Evolutionary conservation across 2,113 vertebrate species (phyloP).

Genomic region (Gallinago media): DNA sequence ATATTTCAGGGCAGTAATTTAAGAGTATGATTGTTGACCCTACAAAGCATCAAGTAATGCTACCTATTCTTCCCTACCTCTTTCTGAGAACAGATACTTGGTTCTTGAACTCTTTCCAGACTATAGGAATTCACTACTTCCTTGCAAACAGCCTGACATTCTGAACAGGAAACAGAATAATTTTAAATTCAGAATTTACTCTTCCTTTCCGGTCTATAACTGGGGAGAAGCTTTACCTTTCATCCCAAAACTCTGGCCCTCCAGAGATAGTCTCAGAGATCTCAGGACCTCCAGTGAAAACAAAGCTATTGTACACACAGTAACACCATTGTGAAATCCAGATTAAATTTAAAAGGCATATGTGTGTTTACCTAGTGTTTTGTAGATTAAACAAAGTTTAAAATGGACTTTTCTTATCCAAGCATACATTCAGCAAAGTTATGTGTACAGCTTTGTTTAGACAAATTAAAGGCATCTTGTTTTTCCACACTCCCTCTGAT

Average conservation of each 20-base stretch:
- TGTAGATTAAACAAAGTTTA: neutral
- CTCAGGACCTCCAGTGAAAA: neutral
- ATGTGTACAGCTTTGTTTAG: neutral
- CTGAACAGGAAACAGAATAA: neutral
- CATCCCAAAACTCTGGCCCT: neutral
- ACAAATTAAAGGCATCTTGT: neutral
- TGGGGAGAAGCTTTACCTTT: neutral
- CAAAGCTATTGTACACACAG: neutral
- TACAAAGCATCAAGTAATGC: neutral
- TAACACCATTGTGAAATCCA: neutral
- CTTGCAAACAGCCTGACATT: neutral
- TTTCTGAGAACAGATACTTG: neutral
- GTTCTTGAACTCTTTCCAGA: neutral
- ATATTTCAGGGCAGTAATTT: neutral
- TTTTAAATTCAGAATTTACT: neutral
- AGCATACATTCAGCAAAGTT: neutral
- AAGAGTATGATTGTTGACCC: neutral
- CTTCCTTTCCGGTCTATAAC: neutral
- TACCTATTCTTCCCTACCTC: neutral
- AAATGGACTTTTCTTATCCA: neutral
- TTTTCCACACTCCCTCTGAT: neutral
- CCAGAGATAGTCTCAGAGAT: neutral
- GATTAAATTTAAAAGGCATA: neutral
- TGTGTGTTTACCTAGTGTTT: neutral
- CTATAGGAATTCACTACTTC: neutral